A percentile compares a stretch with the other conserved stretches of the same genome.
phyloP scores from a whole-genome alignment of 2,113 vertebrate genomes.

The Thinocorus orbignyianus region DNA sequence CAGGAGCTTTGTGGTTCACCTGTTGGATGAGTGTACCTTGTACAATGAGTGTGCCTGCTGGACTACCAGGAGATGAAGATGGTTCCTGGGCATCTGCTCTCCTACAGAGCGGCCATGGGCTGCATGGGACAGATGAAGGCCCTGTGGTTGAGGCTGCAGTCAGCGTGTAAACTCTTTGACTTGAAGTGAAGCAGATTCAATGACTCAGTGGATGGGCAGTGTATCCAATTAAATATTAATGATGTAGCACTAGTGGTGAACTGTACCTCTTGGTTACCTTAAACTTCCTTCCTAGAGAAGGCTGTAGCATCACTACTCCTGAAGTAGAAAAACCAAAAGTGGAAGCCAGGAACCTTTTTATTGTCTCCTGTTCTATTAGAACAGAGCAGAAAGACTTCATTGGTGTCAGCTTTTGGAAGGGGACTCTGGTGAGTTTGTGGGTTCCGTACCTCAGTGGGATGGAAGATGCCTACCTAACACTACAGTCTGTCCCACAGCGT shows the following conservation, averaged over 20 bases:
- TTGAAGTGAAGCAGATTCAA: background rate
- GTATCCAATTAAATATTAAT: background rate
- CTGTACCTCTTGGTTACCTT: background rate
- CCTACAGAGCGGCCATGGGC: fast-evolving
- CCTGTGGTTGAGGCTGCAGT: background rate
- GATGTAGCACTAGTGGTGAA: background rate
- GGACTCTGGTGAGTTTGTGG: background rate
- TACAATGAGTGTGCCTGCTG: too few relatives aligned
- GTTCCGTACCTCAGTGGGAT: background rate
- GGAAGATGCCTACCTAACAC: background rate
- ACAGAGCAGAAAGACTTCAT: background rate
- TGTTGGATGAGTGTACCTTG: background rate
- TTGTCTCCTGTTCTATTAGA: background rate
- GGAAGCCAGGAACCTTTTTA: background rate
- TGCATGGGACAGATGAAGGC: background rate
- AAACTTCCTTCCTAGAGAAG: background rate
- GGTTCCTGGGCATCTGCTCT: background rate
- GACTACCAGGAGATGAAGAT: background rate
- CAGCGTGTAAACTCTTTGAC: background rate
- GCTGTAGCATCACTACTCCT: background rate
- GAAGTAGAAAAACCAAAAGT: background rate
- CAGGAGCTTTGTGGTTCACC: background rate
- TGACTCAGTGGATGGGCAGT: background rate
- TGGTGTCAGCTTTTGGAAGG: background rate
- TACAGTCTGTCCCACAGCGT: background rate